Percentiles rank a stretch among this genome's conserved stretches.
Evolutionary conservation across 1,140 invertebrate species (phyloP).

Genomic region (Planococcus citri): DNA sequence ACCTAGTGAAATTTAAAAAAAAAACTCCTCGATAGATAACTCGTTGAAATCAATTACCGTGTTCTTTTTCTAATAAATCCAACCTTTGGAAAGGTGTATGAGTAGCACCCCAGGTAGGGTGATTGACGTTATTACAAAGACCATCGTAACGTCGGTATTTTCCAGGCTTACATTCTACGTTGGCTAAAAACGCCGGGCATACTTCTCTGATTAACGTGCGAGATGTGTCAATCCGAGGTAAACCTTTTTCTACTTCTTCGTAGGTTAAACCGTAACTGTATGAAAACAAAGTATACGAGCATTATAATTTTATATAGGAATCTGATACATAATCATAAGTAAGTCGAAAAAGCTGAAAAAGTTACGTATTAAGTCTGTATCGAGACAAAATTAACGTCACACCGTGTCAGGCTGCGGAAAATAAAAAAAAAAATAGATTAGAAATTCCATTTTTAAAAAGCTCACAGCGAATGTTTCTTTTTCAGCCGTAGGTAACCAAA

Average conservation of each 20-base stretch:
- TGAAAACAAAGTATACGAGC: not conserved
- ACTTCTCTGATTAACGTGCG: conserved; percentile 75
- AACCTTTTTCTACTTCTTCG: conserved; percentile 73
- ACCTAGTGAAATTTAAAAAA: conserved; percentile 41
- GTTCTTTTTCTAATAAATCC: not conserved
- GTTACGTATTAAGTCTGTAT: too few relatives aligned
- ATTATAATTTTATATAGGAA: not conserved
- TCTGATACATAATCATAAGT: too few relatives aligned
- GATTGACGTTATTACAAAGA: conserved; percentile 87
- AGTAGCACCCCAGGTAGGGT: conserved; percentile 76
- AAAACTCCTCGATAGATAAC: not conserved
- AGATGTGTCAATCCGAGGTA: conserved; percentile 79
- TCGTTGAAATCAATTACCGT: not conserved
- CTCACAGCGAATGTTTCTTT: too few relatives aligned
- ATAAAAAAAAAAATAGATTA: too few relatives aligned
- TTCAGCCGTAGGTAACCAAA: too few relatives aligned
- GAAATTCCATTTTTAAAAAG: too few relatives aligned
- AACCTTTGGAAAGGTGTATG: conserved; percentile 56
- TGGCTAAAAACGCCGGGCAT: conserved; percentile 74
- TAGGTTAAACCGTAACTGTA: conserved; percentile 65
- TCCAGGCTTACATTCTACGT: conserved; percentile 71
- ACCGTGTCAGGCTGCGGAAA: too few relatives aligned
- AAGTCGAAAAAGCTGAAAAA: too few relatives aligned
- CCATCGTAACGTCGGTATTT: conserved; percentile 81
- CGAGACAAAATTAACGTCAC: too few relatives aligned